Percentiles rank a stretch among this genome's conserved stretches.
phyloP scores from a whole-genome alignment of 2,113 vertebrate genomes.

The Sturnira hondurensis region DNA sequence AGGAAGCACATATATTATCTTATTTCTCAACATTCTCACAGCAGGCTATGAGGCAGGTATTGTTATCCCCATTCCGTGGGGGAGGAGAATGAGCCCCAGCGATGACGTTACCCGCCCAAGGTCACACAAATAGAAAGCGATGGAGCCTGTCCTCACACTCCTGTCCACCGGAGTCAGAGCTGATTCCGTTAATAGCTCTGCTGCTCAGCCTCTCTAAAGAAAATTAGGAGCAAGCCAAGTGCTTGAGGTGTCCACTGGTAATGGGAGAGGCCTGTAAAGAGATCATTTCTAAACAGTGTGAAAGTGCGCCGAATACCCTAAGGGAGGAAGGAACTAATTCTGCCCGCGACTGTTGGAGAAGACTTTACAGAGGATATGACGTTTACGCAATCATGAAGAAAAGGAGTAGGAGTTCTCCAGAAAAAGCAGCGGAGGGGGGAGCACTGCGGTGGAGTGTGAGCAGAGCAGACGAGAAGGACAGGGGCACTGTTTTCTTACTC shows the following conservation, averaged over 20 bases:
- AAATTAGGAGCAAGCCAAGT: background rate
- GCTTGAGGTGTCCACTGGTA: background rate
- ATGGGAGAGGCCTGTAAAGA: background rate
- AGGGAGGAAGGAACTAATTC: constrained; percentile 17
- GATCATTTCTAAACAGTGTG: background rate
- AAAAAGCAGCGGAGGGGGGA: background rate
- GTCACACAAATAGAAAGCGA: background rate
- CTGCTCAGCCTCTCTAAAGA: background rate
- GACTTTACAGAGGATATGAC: background rate
- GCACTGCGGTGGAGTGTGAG: background rate
- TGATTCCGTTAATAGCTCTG: background rate
- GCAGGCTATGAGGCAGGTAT: background rate
- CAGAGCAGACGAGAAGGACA: background rate
- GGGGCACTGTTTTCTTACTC: background rate
- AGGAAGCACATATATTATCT: background rate
- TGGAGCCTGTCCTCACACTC: background rate
- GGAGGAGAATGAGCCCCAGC: background rate
- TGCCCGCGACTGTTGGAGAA: background rate
- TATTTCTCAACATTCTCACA: background rate
- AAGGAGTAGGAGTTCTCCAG: constrained; percentile 22
- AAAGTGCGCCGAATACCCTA: background rate
- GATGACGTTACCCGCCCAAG: background rate
- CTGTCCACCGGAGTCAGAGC: background rate
- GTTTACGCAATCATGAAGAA: background rate
- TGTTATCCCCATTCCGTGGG: background rate